Conservation (phyloP, 2,113 vertebrate genomes). For the Pituophis catenifer region DNA sequence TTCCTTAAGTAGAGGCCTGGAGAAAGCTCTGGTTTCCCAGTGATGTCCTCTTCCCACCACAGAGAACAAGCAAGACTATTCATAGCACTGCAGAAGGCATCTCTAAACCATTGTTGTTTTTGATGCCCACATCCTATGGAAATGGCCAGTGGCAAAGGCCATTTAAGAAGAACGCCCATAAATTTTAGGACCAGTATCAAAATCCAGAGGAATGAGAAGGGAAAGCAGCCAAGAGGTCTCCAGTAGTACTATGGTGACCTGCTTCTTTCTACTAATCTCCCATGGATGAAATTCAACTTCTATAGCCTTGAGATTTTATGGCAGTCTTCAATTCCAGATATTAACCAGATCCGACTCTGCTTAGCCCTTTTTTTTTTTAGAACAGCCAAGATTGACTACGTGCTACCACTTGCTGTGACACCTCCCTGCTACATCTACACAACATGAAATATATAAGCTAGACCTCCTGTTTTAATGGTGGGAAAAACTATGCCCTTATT, state of each 20-base stretch:
- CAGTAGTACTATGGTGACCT: not conserved
- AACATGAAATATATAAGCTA: not conserved
- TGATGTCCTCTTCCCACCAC: conserved; percentile 31
- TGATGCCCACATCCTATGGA: not conserved
- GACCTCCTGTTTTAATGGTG: not conserved
- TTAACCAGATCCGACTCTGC: not conserved
- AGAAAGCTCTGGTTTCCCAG: conserved; percentile 32
- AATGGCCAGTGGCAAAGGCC: not conserved
- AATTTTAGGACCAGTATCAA: not conserved
- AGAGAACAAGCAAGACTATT: conserved; percentile 4
- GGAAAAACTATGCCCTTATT: not conserved
- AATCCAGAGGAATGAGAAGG: not conserved
- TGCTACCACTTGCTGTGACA: not conserved
- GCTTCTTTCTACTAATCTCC: not conserved
- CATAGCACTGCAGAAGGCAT: not conserved
- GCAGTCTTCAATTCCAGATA: not conserved
- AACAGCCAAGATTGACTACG: not conserved
- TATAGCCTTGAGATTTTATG: not conserved
- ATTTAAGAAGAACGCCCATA: not conserved
- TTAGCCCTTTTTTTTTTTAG: not conserved
- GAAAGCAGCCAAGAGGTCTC: not conserved
- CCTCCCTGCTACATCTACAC: not conserved
- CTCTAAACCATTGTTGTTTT: not conserved
- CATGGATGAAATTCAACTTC: not conserved
- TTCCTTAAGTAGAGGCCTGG: conserved; percentile 41